Conservation (phyloP, 1,140 invertebrate genomes). For the Papilio machaon region DNA sequence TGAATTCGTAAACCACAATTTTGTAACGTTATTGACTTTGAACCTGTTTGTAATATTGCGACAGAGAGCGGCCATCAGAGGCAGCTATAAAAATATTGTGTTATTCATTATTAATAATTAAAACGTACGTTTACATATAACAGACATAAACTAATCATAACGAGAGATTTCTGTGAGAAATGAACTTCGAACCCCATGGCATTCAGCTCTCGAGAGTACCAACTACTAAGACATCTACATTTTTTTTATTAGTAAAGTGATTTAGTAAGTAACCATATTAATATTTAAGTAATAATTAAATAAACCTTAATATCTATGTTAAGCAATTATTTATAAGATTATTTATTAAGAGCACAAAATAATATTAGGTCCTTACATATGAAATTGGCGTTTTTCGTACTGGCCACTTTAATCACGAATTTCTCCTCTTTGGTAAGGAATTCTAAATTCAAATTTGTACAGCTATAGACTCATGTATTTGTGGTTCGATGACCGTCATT, state of each 20-base stretch:
- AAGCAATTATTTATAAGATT: not conserved
- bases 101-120: not conserved
- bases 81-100: not conserved
- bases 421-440: too few relatives aligned
- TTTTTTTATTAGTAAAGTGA: not conserved
- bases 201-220: not conserved
- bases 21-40: conserved; percentile 2
- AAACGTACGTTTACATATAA: not conserved
- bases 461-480: too few relatives aligned
- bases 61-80: not conserved
- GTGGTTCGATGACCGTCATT: too few relatives aligned
- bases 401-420: too few relatives aligned
- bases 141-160: not conserved
- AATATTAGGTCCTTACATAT: too few relatives aligned
- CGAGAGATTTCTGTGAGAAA: not conserved
- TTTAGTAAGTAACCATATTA: not conserved
- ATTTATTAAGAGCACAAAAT: not conserved
- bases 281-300: not conserved
- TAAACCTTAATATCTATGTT: too few relatives aligned
- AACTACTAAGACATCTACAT: not conserved
- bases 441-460: too few relatives aligned
- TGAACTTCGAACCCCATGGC: not conserved
- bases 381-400: too few relatives aligned
- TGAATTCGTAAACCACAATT: not conserved
- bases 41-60: not conserved